Percentiles rank a stretch among this genome's conserved stretches.
These are phyloP conservation scores for Lamprotornis superbus DNA, from an alignment of 2,113 vertebrate genomes.

Conservation along the genomic window DNA sequence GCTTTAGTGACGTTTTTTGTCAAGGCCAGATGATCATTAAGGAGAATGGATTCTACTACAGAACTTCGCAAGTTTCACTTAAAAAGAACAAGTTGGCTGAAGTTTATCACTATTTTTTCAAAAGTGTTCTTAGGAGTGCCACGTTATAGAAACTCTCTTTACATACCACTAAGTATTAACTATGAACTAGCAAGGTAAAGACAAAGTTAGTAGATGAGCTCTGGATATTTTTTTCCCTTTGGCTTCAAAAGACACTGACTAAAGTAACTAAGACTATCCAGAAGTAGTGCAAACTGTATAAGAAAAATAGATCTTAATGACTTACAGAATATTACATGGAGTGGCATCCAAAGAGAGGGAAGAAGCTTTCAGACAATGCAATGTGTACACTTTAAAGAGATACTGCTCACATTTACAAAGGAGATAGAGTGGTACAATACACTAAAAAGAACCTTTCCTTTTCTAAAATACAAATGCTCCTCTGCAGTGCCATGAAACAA, in stretches of 20 bases:
- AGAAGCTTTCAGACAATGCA: neutral
- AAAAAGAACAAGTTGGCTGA: slow-evolving; percentile 52
- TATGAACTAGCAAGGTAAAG: slow-evolving; percentile 49
- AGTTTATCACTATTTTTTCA: slow-evolving; percentile 36
- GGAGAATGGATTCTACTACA: slow-evolving; percentile 39
- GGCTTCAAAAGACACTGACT: slow-evolving; percentile 19
- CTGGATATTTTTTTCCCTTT: neutral
- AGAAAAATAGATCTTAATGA: neutral
- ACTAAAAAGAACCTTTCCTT: neutral
- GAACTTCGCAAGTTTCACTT: slow-evolving; percentile 30
- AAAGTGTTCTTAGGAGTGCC: slow-evolving; percentile 46
- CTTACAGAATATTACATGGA: neutral
- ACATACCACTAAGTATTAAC: slow-evolving; percentile 41
- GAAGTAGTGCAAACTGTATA: slow-evolving; percentile 1
- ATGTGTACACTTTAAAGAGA: neutral
- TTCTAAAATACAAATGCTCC: neutral
- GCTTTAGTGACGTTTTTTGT: slow-evolving; percentile 41
- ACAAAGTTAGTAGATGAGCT: neutral
- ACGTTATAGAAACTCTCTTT: slow-evolving; percentile 47
- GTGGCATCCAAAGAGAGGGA: neutral
- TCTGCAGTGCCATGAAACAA: slow-evolving; percentile 19
- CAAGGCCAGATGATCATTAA: slow-evolving; percentile 42
- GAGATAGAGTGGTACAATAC: neutral
- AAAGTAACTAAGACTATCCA: slow-evolving; percentile 9
- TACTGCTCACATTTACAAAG: neutral